A percentile compares a stretch with the other conserved stretches of the same genome.
These are phyloP conservation scores for Cricetomys ansorgei DNA, from an alignment of 2,113 vertebrate species.

Conservation along the genomic window DNA sequence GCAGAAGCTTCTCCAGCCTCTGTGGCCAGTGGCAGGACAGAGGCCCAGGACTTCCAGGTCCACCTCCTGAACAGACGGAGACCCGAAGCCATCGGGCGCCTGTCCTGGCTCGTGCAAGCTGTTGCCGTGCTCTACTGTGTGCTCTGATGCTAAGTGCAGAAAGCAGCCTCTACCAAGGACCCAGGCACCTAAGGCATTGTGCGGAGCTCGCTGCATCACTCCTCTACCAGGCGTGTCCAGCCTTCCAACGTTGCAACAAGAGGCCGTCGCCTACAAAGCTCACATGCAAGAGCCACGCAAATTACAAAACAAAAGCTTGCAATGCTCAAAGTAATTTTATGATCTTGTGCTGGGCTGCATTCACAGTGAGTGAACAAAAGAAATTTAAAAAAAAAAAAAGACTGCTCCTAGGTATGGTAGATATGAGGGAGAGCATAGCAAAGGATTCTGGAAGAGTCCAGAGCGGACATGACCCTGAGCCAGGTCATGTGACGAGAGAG, in stretches of 20 bases:
- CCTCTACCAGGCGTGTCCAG: neutral
- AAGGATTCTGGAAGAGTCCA: too few relatives aligned
- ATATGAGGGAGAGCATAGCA: too few relatives aligned
- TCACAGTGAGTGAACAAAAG: too few relatives aligned
- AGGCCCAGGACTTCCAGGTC: neutral
- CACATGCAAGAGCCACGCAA: too few relatives aligned
- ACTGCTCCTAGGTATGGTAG: too few relatives aligned
- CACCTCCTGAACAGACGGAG: neutral
- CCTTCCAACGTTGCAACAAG: neutral
- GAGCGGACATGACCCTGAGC: too few relatives aligned
- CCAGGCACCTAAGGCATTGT: rapidly evolving
- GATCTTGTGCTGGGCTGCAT: too few relatives aligned
- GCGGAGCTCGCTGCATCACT: rapidly evolving
- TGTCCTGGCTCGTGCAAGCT: rapidly evolving
- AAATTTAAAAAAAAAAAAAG: too few relatives aligned
- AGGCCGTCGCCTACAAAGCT: neutral
- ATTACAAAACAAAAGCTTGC: neutral
- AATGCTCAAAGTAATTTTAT: neutral
- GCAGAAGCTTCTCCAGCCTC: neutral
- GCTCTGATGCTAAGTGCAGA: neutral
- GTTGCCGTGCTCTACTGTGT: neutral
- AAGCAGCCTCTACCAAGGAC: neutral
- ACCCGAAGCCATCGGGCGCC: neutral
- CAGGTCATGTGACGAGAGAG: too few relatives aligned
- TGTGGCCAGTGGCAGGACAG: neutral